phyloP scores from a whole-genome alignment of 2,797 vertebrate genomes.

The Alcedo atthis region DNA sequence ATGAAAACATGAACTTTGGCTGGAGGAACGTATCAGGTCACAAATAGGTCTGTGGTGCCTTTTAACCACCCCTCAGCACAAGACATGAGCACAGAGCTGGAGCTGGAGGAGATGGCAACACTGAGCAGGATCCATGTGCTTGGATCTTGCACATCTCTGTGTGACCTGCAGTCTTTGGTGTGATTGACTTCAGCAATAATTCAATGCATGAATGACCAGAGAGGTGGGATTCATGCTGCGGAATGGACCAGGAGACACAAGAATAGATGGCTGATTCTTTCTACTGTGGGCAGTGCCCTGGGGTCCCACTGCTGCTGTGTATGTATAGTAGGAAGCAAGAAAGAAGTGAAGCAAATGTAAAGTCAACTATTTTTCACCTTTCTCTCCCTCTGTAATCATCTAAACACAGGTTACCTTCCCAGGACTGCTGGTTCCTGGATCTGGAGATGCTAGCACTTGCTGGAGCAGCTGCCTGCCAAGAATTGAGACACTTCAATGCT shows the following conservation, averaged over 20 bases:
- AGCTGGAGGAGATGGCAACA: not conserved
- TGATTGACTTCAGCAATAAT: not conserved
- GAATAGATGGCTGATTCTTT: not conserved
- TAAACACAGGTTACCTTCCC: not conserved
- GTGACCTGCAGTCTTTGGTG: not conserved
- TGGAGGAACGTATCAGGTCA: not conserved
- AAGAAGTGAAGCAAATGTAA: not conserved
- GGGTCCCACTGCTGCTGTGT: rapidly evolving
- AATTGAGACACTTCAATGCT: not conserved
- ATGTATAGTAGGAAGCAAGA: not conserved
- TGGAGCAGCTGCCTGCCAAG: not conserved
- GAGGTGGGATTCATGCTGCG: not conserved
- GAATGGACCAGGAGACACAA: not conserved
- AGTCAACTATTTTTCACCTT: not conserved
- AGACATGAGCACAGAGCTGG: not conserved
- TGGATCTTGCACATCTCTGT: rapidly evolving
- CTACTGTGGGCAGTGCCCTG: rapidly evolving
- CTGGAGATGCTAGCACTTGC: not conserved
- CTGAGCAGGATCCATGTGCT: not conserved
- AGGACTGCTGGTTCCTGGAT: not conserved
- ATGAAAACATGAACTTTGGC: not conserved
- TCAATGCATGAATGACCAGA: not conserved
- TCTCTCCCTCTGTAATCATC: not conserved
- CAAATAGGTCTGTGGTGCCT: not conserved
- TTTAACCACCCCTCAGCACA: not conserved